A percentile compares a stretch with the other conserved stretches of the same genome.
Evolutionary conservation across 2,797 vertebrate species (phyloP).

Genomic region (Choloepus didactylus): DNA sequence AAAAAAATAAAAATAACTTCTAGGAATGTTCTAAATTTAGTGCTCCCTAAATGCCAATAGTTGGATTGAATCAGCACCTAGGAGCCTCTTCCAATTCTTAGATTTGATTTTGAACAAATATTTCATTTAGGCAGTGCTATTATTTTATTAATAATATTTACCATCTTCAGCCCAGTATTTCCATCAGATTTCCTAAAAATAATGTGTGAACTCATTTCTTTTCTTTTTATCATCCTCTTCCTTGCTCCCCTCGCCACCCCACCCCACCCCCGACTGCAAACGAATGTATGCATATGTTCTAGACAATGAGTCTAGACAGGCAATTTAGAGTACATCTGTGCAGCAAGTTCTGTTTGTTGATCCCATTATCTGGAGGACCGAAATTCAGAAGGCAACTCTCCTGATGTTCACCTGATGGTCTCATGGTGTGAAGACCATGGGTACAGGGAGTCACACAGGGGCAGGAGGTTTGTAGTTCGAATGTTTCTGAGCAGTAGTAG

Average conservation of each 20-base stretch:
- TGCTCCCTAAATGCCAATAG: background rate
- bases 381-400: background rate
- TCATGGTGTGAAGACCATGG: background rate
- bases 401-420: background rate
- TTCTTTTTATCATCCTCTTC: background rate
- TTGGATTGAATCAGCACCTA: background rate
- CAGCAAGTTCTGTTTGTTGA: background rate
- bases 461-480: background rate
- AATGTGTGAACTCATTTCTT: background rate
- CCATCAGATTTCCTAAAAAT: slow-evolving; percentile 31
- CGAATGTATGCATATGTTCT: background rate
- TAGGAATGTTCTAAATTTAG: slow-evolving; percentile 22
- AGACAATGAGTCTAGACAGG: background rate
- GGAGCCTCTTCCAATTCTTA: slow-evolving; percentile 1
- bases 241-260: background rate
- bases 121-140: background rate
- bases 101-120: slow-evolving; percentile 12
- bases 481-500: background rate
- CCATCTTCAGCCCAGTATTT: background rate
- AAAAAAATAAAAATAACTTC: background rate
- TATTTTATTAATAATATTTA: slow-evolving; percentile 45
- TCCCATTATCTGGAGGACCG: background rate
- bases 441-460: background rate
- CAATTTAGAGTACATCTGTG: background rate
- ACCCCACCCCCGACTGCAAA: too few species aligned